Base-by-base conservation (phyloP, 1,140 invertebrate genomes). In the Himalopsyche phryganea region DNA sequence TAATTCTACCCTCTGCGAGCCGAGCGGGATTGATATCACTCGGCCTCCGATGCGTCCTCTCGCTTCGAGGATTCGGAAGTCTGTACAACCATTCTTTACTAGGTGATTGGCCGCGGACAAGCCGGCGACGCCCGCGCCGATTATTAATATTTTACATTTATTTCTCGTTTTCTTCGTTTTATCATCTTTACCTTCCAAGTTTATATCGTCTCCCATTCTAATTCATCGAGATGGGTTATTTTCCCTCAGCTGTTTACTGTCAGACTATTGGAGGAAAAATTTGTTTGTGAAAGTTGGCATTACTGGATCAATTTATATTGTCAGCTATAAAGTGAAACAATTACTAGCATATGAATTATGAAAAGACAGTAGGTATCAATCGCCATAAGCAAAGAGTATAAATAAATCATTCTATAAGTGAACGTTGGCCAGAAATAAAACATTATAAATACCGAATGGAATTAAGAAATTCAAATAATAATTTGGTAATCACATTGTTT, bases 61-160 rank as follows among this genome's bases (percentile, higher is more conserved):
- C 20, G 88, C 90, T 77, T 94, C 91, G 51, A 93, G 75, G 63
- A 94, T 83, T 65, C 86, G 75, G 76, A 91, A 91, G 75, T 92
- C 84, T 32, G 80, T 81, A 69, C 88, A 84, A 19, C 85, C 85
- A 77, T 91, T 91, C 74, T 90, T 90, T 7, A 88, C 68, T 55
- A 95, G 80, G 72, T 91, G 85, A 80, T 88, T 91, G 11, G 90
- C 92, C 17, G 91, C 89, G 10, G 91, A 86, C 50, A 94, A 70
- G 19, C 92, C 92, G 50, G 91, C 88, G 78, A 94, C 90, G 53
- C 92, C 91, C 63, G 84, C 90, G 23, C 92, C 92, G 66, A 95
- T 50, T 58, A 51, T 52, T 41, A 58, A 40, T 45, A 58, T 47
- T 51, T 51, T 58, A 28, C 40, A 46, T 33, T 33, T 58, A 40